These are phyloP conservation scores for Cryptoleucopteryx plumbea DNA, from an alignment of 2,113 vertebrate species.

Conservation along the genomic window DNA sequence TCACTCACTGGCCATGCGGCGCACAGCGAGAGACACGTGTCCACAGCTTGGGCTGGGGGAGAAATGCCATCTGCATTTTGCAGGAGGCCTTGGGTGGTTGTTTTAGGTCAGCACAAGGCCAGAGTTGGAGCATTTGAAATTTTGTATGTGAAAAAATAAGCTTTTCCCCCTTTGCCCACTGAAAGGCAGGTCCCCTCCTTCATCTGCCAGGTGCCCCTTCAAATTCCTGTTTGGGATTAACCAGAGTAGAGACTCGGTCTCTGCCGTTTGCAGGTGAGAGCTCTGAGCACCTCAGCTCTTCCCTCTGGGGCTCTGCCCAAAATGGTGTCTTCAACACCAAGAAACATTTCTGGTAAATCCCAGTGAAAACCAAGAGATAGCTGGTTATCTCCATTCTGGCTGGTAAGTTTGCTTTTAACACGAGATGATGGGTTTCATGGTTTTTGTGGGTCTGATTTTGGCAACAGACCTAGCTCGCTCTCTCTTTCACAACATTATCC, in stretches of 20 bases:
- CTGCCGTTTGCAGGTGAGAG: neutral
- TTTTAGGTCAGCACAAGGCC: neutral
- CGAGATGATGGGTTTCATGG: neutral
- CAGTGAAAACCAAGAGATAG: neutral
- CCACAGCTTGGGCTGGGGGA: neutral
- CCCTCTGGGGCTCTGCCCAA: neutral
- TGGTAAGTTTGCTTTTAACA: neutral
- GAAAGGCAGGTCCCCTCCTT: neutral
- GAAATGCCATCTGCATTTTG: neutral
- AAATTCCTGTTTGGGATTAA: neutral
- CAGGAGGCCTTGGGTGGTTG: neutral
- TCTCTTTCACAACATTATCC: neutral
- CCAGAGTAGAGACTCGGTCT: neutral
- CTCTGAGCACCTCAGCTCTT: neutral
- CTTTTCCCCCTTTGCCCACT: neutral
- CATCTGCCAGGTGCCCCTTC: neutral
- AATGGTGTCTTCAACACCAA: neutral
- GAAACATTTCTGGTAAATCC: neutral
- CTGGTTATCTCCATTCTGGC: neutral
- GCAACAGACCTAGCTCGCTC: neutral
- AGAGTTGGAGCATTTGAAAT: neutral
- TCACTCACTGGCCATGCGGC: neutral
- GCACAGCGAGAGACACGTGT: fast-evolving
- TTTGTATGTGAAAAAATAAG: neutral
- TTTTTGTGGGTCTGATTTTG: neutral